Evolutionary conservation across 2,113 vertebrate species (phyloP).

Genomic region (Petromus typicus): DNA sequence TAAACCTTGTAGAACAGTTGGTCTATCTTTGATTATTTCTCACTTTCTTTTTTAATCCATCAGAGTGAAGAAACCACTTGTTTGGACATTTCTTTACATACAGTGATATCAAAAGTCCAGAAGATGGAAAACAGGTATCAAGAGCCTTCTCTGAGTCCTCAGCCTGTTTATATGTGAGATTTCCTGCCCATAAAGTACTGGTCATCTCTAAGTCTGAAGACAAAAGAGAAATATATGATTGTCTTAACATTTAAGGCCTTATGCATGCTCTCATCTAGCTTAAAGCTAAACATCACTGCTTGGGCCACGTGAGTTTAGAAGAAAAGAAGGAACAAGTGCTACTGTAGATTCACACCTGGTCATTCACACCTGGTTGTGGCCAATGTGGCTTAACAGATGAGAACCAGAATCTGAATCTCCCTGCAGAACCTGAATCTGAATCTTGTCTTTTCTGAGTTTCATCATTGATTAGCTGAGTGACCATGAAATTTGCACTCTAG

Average conservation of each 20-base stretch:
- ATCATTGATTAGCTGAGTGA: not conserved
- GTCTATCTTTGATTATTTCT: too few species aligned
- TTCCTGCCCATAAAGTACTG: not conserved
- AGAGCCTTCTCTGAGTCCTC: not conserved
- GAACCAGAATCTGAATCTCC: not conserved
- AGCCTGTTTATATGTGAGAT: not conserved
- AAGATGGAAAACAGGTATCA: not conserved
- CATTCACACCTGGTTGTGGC: not conserved
- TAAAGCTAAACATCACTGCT: not conserved
- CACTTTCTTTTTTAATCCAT: not conserved
- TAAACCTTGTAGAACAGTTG: not conserved
- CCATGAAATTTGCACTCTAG: not conserved
- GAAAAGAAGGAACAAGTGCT: not conserved
- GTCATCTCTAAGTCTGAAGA: not conserved
- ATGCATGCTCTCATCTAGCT: not conserved
- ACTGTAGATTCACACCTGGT: too few species aligned
- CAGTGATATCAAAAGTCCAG: not conserved
- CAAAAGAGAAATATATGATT: not conserved
- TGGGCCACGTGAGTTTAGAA: not conserved
- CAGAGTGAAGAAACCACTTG: not conserved
- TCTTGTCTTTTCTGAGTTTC: not conserved
- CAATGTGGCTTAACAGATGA: not conserved
- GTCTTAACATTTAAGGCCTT: not conserved
- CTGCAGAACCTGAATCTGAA: too few species aligned
- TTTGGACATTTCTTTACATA: not conserved